Evolutionary conservation across 2,113 vertebrate species (phyloP).

Genomic region (Mesitornis unicolor): DNA sequence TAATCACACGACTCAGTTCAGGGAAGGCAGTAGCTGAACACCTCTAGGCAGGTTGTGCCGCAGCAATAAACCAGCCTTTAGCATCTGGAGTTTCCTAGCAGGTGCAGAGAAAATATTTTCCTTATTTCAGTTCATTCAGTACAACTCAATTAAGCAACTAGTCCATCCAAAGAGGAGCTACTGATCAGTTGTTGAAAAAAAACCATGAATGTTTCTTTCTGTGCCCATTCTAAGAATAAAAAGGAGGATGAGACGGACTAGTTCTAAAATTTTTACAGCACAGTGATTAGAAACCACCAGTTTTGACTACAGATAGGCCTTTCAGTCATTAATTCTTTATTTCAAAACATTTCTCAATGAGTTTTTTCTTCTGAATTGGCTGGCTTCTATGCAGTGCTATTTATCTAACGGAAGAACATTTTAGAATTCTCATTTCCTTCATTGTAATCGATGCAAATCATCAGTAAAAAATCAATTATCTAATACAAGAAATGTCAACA

Average conservation of each 20-base stretch:
- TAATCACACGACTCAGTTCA: background rate
- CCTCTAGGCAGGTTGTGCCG: background rate
- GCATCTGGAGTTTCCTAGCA: background rate
- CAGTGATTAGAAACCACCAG: background rate
- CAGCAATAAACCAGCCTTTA: background rate
- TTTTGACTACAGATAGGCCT: constrained; percentile 51
- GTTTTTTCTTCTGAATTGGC: constrained; percentile 53
- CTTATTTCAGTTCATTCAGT: background rate
- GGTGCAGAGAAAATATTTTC: constrained; percentile 21
- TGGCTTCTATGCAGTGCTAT: background rate
- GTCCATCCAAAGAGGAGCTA: background rate
- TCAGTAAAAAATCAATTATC: constrained; percentile 50
- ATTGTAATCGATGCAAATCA: background rate
- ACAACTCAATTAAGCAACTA: background rate
- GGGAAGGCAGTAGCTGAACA: background rate
- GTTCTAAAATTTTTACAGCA: background rate
- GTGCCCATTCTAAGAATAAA: background rate
- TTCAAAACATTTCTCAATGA: constrained; percentile 53
- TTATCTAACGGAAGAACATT: constrained; percentile 6
- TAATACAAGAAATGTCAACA: constrained; percentile 42
- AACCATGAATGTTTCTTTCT: background rate
- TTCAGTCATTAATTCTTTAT: constrained; percentile 49
- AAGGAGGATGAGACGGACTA: background rate
- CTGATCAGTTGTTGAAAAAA: background rate
- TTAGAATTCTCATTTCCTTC: constrained; percentile 4